phyloP scores from a whole-genome alignment of 1,140 invertebrate species.

The Aporrectodea caliginosa region DNA sequence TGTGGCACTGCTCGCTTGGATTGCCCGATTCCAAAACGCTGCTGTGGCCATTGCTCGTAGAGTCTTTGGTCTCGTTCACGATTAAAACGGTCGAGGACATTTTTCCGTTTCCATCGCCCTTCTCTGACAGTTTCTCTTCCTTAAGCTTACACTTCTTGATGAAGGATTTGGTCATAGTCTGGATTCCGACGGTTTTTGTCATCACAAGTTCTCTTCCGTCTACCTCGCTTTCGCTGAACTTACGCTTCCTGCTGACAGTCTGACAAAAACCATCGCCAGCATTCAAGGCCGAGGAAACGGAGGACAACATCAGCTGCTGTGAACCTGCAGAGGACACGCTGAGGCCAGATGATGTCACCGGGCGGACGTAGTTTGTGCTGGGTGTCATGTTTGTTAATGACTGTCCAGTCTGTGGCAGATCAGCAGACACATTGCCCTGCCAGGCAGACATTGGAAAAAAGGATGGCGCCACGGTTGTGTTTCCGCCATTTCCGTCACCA shows the following conservation, averaged over 20 bases:
- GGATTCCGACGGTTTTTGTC: background rate
- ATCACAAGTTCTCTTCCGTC: background rate
- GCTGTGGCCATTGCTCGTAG: background rate
- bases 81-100: background rate
- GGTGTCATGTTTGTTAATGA: background rate
- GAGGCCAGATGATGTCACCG: background rate
- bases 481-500: background rate
- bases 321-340: background rate
- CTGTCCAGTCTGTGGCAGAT: background rate
- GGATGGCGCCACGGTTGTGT: background rate
- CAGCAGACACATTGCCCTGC: background rate
- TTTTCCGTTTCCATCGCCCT: background rate
- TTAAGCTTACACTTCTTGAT: background rate
- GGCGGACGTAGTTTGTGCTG: background rate
- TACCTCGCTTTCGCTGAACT: background rate
- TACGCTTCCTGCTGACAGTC: background rate
- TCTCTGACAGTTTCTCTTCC: background rate
- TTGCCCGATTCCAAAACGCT: background rate
- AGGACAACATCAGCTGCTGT: background rate
- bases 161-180: background rate
- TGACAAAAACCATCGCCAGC: background rate
- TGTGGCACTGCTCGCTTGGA: background rate
- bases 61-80: background rate
- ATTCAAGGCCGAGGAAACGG: background rate
- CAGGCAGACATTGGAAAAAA: background rate